Percentiles rank a stretch among this genome's conserved stretches.
Evolutionary conservation across 2,797 vertebrate genomes (phyloP).

Genomic region (Eidolon dupreanum): DNA sequence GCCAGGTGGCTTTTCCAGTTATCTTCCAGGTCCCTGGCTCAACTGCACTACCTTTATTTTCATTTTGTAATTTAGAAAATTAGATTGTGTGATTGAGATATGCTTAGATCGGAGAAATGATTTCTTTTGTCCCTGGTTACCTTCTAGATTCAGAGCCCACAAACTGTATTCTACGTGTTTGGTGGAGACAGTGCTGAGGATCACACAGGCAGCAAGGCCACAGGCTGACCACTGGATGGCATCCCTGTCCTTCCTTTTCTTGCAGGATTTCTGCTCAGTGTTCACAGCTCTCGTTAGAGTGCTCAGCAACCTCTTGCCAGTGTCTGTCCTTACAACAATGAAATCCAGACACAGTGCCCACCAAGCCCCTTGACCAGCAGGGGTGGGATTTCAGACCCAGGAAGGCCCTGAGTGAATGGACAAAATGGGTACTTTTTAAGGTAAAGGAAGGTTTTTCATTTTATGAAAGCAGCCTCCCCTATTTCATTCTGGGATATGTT

Average conservation of each 20-base stretch:
- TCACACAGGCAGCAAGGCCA: slow-evolving; percentile 4
- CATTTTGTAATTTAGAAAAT: not conserved
- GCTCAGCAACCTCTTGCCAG: not conserved
- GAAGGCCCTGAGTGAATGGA: not conserved
- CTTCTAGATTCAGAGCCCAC: not conserved
- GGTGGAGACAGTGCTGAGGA: not conserved
- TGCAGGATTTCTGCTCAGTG: not conserved
- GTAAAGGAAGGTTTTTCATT: not conserved
- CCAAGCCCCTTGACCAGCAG: not conserved
- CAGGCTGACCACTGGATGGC: slow-evolving; percentile 78
- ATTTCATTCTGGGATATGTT: not conserved
- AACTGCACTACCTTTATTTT: not conserved
- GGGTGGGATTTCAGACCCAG: not conserved
- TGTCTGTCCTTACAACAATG: slow-evolving; percentile 29
- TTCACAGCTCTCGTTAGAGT: slow-evolving; percentile 16
- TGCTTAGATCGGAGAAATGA: not conserved
- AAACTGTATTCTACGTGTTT: not conserved
- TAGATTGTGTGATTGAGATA: not conserved
- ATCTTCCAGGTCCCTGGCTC: not conserved
- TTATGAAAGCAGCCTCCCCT: not conserved
- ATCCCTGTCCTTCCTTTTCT: slow-evolving; percentile 69
- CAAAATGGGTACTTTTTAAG: not conserved
- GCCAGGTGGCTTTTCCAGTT: not conserved
- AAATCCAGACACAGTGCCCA: not conserved
- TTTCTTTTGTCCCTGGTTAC: not conserved